Percentiles rank a stretch among this genome's conserved stretches.
phyloP scores from a whole-genome alignment of 2,888 invertebrate genomes.

The Nemoura dubitans region DNA sequence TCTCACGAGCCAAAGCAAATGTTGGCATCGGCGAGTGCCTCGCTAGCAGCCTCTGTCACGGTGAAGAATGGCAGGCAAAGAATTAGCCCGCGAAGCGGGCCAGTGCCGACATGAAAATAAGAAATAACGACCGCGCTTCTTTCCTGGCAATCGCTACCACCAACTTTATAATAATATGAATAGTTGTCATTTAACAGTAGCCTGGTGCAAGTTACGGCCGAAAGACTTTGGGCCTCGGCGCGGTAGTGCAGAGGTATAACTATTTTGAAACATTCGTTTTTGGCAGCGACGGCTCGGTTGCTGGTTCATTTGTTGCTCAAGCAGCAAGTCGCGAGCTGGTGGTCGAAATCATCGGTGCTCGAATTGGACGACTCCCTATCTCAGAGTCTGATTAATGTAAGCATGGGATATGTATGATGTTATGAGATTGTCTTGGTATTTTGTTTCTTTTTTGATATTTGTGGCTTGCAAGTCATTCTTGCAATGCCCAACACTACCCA shows the following conservation, averaged over 20 bases:
- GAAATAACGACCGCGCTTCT: neutral
- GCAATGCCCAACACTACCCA: no score
- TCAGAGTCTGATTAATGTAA: no score
- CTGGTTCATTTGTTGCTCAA: slow-evolving; percentile 12
- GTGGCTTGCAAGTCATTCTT: no score
- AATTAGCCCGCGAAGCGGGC: neutral
- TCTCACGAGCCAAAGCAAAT: neutral
- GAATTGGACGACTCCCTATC: no score
- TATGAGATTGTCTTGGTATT: no score
- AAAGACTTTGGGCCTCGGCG: neutral
- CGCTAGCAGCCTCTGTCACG: neutral
- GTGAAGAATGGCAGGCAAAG: neutral
- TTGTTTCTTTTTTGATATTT: no score
- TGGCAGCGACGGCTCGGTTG: neutral
- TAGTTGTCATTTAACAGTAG: slow-evolving; percentile 4
- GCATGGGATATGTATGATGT: no score
- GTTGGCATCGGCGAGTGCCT: neutral
- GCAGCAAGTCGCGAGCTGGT: neutral
- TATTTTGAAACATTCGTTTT: slow-evolving; percentile 7
- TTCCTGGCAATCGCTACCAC: neutral
- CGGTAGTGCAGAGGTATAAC: neutral
- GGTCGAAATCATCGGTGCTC: no score
- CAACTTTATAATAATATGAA: slow-evolving; percentile 3
- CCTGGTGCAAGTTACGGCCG: neutral
- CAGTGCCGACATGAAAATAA: neutral